phyloP scores from a whole-genome alignment of 2,888 invertebrate species.

The Chloromyia formosa region DNA sequence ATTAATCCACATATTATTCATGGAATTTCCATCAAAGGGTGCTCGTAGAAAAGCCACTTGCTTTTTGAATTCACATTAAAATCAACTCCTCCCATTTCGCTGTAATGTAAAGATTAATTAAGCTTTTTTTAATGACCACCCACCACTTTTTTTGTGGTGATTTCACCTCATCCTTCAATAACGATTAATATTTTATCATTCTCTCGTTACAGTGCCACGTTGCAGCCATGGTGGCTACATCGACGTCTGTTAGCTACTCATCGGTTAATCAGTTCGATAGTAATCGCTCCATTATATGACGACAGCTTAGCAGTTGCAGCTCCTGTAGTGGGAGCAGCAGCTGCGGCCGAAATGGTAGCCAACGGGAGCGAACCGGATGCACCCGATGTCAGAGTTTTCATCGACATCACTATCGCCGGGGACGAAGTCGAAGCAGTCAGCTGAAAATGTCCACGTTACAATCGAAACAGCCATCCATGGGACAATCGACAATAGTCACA shows the following conservation, averaged over 20 bases:
- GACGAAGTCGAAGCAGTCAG: constrained; percentile 56
- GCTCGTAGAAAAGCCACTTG: neutral
- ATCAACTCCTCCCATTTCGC: neutral
- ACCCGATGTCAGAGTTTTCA: constrained; percentile 63
- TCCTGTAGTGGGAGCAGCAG: constrained; percentile 64
- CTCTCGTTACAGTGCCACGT: constrained; percentile 61
- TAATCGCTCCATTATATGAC: constrained; percentile 63
- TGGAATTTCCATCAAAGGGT: too few species aligned
- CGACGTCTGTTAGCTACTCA: constrained; percentile 63
- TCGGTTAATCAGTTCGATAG: constrained; percentile 63
- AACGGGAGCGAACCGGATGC: constrained; percentile 52
- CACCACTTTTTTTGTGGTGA: neutral
- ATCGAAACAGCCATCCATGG: constrained; percentile 25
- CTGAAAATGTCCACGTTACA: constrained; percentile 39
- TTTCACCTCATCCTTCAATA: neutral
- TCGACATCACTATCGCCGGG: constrained; percentile 60
- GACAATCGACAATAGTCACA: constrained; percentile 51
- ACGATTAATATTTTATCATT: neutral
- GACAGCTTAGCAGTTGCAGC: constrained; percentile 64
- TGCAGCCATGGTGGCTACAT: constrained; percentile 64
- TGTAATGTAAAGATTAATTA: neutral
- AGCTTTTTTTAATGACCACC: neutral
- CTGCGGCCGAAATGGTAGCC: constrained; percentile 57
- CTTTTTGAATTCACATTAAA: neutral
- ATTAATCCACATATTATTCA: too few species aligned